Evolutionary conservation across 2,113 vertebrate genomes (phyloP).

Genomic region (Gallinago jamesoni): DNA sequence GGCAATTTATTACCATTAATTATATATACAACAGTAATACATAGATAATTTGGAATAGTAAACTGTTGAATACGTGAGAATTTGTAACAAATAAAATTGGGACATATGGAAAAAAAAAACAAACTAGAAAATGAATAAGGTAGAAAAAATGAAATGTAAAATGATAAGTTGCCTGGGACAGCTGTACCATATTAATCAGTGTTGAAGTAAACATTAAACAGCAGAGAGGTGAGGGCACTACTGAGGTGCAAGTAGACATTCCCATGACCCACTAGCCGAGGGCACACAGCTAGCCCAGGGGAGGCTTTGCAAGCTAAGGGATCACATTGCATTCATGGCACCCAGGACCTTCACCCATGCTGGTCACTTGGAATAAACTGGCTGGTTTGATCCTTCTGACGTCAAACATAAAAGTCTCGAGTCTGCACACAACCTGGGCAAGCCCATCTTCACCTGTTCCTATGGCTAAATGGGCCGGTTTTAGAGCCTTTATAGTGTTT

Average conservation of each 20-base stretch:
- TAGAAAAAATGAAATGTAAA: neutral
- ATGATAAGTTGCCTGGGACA: neutral
- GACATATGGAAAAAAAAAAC: neutral
- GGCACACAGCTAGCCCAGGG: neutral
- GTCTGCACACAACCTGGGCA: neutral
- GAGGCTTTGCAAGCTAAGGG: neutral
- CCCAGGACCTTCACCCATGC: neutral
- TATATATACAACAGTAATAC: neutral
- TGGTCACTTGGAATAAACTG: neutral
- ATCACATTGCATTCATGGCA: neutral
- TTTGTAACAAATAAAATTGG: neutral
- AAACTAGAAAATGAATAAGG: neutral
- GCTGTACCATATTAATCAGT: neutral
- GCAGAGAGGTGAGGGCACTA: neutral
- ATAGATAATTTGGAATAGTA: neutral
- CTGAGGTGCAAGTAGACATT: neutral
- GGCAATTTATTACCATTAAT: neutral
- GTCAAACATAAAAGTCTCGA: neutral
- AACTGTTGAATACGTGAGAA: neutral
- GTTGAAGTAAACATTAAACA: neutral
- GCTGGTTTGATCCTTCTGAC: neutral
- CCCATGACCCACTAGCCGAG: neutral
- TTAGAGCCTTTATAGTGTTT: neutral
- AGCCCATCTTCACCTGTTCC: neutral
- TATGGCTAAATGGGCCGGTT: neutral